Conservation (phyloP, 2,888 invertebrate species). For the Scaptomyza flava region DNA sequence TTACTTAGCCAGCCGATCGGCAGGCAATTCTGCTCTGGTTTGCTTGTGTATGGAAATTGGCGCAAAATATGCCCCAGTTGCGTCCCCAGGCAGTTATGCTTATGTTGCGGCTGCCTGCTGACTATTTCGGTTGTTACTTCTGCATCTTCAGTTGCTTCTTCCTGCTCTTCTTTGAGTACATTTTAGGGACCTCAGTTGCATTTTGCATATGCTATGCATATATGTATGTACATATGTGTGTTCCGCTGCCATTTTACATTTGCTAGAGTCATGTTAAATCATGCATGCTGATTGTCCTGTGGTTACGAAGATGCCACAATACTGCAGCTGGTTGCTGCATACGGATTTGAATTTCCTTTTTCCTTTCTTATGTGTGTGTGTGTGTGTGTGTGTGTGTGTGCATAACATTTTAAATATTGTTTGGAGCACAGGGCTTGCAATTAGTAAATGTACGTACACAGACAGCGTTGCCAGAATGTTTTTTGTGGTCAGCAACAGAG, state of each 20-base stretch:
- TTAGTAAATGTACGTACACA: conserved; percentile 32
- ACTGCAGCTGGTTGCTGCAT: conserved; percentile 15
- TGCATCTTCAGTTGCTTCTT: conserved; percentile 5
- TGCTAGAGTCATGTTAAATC: conserved; percentile 68
- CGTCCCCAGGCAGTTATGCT: conserved; percentile 58
- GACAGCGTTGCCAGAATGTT: conserved; percentile 9
- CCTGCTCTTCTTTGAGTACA: conserved; percentile 8
- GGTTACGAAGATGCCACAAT: conserved; percentile 59
- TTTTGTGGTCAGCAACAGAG: conserved; percentile 30
- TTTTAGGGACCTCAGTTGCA: conserved; percentile 45
- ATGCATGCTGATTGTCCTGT: conserved; percentile 79
- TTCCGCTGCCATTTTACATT: conserved; percentile 53
- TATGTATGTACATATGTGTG: conserved; percentile 13
- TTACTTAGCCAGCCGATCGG: conserved; percentile 59
- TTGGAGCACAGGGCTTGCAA: conserved; percentile 28
- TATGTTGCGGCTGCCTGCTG: conserved; percentile 38
- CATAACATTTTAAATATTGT: conserved; percentile 4
- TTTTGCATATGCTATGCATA: conserved; percentile 46
- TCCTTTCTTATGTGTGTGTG: neutral
- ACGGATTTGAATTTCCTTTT: conserved; percentile 45
- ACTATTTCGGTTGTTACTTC: conserved; percentile 11
- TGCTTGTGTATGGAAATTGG: conserved; percentile 71
- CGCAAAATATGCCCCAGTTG: conserved; percentile 74
- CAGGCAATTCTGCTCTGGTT: conserved; percentile 17
- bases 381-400: neutral